Evolutionary conservation across 2,797 vertebrate genomes (phyloP), one percentile per base, ranked within the genome.

Genomic region (Sitta carolinensis): DNA sequence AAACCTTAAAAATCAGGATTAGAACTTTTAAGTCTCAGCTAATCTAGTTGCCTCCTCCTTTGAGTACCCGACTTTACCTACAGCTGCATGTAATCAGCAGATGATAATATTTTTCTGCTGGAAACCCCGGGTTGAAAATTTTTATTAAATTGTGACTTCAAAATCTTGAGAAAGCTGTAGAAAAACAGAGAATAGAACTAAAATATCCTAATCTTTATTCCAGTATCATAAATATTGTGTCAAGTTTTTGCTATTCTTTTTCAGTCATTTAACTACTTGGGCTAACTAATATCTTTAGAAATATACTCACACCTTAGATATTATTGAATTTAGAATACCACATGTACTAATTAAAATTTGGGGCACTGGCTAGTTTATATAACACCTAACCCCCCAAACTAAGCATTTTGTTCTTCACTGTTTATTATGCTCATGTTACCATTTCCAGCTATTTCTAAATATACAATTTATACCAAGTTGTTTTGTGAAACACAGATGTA

Each of bases 391-490:
- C 50, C 58, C 29, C 72, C 45, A 79, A 92, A 73, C 14, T 9
- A 87, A 89, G 43, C 14, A 52, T 82, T 91, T 69, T 73, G 26
- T 57, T 78, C 34, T 87, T 76, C 50, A 64, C 66, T 74, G 50
- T 90, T 95, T 91, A 84, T 81, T 81, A 87, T 32, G 43, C 34
- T 90, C 63, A 45, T 55, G 36, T 58, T 82, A 78, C 51, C 42
- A 58, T 73, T 93, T 54, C 72, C 61, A 88, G 52, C 19, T 82
- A 89, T 84, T 93, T 87, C 34, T 79, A 94, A 91, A 95, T 82
- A 90, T 42, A 81, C 11, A 84, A 73, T 76, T 70, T 82, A 59
- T 82, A 54, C 42, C 5, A 1, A 87, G 36, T 63, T 75, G 52
- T 69, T 84, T 42, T 59, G 50, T 54, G 52, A 93, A 93, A 82